Evolutionary conservation across 2,888 invertebrate species (phyloP).

Genomic region (Drosophila mayaguana): DNA sequence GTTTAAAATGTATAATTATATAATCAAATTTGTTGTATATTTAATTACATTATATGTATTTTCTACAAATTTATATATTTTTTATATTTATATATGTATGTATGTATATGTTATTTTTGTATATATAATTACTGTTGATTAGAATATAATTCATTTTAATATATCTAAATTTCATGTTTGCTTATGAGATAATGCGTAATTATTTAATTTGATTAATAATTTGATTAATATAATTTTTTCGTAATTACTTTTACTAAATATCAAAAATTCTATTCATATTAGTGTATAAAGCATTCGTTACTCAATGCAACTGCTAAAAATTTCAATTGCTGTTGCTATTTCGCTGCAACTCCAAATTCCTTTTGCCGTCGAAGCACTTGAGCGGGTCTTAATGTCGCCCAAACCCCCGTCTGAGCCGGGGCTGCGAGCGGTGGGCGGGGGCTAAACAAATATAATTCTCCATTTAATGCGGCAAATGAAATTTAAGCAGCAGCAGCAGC

Average conservation of each 20-base stretch:
- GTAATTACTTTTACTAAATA: too few relatives aligned
- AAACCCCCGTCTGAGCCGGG: background rate
- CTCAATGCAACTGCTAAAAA: background rate
- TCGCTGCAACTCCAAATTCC: conserved; percentile 32
- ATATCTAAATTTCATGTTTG: background rate
- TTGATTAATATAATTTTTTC: background rate
- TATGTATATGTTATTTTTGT: background rate
- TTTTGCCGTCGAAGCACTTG: conserved; percentile 53
- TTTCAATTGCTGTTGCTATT: conserved; percentile 38
- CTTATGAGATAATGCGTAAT: background rate
- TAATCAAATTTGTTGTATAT: too few relatives aligned
- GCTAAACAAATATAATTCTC: conserved; percentile 53
- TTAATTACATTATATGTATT: too few relatives aligned
- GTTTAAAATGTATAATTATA: too few relatives aligned
- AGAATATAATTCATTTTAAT: too few relatives aligned
- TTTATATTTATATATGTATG: background rate
- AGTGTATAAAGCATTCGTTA: conserved; percentile 36
- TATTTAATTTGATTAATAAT: background rate
- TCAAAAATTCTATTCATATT: background rate
- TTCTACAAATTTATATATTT: too few relatives aligned
- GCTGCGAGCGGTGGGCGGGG: conserved; percentile 11
- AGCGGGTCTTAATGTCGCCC: conserved; percentile 47
- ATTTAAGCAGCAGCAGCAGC: conserved; percentile 55
- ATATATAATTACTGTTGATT: background rate
- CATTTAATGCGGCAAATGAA: conserved; percentile 60